These are phyloP conservation scores for Lerema accius DNA, from an alignment of 1,140 invertebrate species.

Conservation along the genomic window DNA sequence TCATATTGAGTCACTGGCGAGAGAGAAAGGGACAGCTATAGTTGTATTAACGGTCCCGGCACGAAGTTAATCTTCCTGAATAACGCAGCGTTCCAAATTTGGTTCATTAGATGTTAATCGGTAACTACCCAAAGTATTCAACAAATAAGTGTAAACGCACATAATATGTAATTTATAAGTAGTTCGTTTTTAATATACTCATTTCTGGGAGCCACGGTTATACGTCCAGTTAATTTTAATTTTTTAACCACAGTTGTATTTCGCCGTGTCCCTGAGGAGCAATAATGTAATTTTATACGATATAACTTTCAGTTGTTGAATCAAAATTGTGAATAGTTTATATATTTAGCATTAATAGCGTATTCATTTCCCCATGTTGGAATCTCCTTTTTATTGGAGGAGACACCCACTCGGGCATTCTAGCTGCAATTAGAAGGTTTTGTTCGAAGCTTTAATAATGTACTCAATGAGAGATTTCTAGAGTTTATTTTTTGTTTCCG, in stretches of 20 bases:
- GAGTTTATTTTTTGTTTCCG: constrained; percentile 7
- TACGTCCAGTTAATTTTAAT: constrained; percentile 3
- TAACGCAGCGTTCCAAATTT: constrained; percentile 37
- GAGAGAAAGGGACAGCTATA: constrained; percentile 42
- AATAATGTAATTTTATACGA: constrained; percentile 10
- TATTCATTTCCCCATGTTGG: constrained; percentile 6
- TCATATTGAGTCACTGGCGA: constrained; percentile 29
- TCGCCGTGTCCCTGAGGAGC: background rate
- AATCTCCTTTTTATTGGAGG: constrained; percentile 13
- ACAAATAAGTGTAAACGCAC: constrained; percentile 36
- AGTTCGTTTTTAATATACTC: constrained; percentile 25
- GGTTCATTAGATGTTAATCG: constrained; percentile 38
- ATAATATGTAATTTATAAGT: constrained; percentile 33
- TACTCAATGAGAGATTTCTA: constrained; percentile 30
- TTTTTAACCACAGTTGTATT: constrained; percentile 7
- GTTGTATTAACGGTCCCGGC: constrained; percentile 28
- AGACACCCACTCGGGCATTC: constrained; percentile 1
- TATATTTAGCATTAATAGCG: constrained; percentile 1
- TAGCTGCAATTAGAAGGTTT: constrained; percentile 11
- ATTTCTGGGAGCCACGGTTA: constrained; percentile 25
- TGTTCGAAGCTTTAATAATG: constrained; percentile 30
- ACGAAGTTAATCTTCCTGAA: constrained; percentile 46
- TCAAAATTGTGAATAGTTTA: background rate
- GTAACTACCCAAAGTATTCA: constrained; percentile 38
- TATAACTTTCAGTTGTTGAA: background rate